Base-by-base conservation (phyloP, 2,888 invertebrate genomes). In the Tridacna gigas region DNA sequence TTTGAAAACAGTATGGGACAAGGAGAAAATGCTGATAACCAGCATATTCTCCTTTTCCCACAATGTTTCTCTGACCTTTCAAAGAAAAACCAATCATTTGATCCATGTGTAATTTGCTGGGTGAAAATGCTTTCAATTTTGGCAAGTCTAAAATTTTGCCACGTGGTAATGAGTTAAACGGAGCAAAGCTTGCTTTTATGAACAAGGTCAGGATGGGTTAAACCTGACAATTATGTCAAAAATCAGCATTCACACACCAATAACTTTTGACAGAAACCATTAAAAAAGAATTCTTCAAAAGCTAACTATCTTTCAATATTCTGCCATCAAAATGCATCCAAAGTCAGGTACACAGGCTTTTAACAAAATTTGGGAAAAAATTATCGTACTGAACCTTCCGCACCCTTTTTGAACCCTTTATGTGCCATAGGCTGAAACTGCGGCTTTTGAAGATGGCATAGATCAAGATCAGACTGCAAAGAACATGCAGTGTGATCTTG, bases 221-320 rank as follows among this genome's bases (percentile, higher is more conserved):
- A 83, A 56, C 73, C 51, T 80, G 63, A 80, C 74, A 83, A 83
- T 83, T 83, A 79, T 83, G 83, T 83, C 77, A 83, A 83, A 83
- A 80, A 78, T 80, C 77, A 80, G 76, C 74, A 77, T 83, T 83
- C 77, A 60, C 74, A 73, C 83, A 22, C 66, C 74, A 74, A 26
- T 80, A 73, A 65, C 74, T 80, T 80, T 83, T 83, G 83, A 83
- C 83, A 83, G 83, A 83, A 83, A 61, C 77, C 74, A 83, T 83
- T 83, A 80, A 83, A 80, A 83, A 77, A 74, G 76, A 82, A 82
- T 82, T 78, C 77, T 82, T 82, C 78, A 75, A 75, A 26, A n/a
- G 15, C 25, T 26, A 75, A 61, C 75, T 45, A 61, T 65, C 48
- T 61, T 37, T 75, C 71, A 71, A 71, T 71, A 71, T 67, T 56